Evolutionary conservation across 2,113 vertebrate genomes (phyloP).

Genomic region (Ictalurus punctatus): DNA sequence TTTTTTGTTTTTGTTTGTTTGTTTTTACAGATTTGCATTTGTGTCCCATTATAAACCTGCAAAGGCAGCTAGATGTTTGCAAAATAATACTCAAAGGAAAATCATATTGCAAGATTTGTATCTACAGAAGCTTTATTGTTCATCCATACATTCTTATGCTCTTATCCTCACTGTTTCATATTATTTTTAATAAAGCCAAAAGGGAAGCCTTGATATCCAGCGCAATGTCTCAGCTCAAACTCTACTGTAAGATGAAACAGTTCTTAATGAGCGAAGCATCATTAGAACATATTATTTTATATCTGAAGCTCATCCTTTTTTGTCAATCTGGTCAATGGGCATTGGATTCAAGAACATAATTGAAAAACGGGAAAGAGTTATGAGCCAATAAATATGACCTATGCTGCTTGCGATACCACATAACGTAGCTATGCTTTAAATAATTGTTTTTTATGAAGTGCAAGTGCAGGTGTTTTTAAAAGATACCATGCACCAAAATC

Average conservation of each 20-base stretch:
- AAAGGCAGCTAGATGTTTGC: background rate
- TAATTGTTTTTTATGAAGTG: conserved; percentile 55
- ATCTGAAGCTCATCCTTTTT: background rate
- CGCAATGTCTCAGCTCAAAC: background rate
- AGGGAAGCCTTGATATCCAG: background rate
- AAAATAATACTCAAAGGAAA: background rate
- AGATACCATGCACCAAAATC: conserved; percentile 18
- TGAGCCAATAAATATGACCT: background rate
- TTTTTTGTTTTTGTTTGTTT: background rate
- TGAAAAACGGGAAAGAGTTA: background rate
- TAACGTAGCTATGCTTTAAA: background rate
- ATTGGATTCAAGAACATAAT: background rate
- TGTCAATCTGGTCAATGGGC: background rate
- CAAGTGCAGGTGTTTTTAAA: conserved; percentile 64
- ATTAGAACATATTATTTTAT: background rate
- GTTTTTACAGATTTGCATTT: background rate
- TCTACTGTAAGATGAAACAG: background rate
- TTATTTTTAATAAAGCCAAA: background rate
- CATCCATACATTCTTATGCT: conserved; percentile 10
- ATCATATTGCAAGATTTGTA: background rate
- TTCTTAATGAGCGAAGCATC: conserved; percentile 24
- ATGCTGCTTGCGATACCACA: background rate
- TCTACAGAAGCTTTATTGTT: conserved; percentile 74
- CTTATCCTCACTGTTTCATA: background rate
- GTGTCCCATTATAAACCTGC: background rate